Evolutionary conservation across 2,113 vertebrate species (phyloP).

Genomic region (Alosa alosa): DNA sequence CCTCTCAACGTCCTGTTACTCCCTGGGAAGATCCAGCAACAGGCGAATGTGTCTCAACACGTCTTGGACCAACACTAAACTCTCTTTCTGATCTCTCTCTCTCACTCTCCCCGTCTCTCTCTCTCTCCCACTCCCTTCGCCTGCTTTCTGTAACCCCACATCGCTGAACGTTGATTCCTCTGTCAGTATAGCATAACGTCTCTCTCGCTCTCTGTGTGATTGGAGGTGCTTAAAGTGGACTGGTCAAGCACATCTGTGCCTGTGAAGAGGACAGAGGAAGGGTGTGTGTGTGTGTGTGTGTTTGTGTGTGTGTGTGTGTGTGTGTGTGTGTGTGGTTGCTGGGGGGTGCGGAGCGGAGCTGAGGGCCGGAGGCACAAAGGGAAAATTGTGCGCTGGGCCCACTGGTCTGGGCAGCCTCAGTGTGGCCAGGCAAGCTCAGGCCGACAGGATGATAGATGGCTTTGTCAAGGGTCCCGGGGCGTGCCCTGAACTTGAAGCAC

Average conservation of each 20-base stretch:
- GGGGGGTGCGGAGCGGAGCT: conserved; percentile 54
- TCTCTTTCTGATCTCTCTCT: conserved; percentile 32
- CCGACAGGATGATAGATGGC: conserved; percentile 99
- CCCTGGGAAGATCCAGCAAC: conserved; percentile 43
- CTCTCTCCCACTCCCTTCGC: conserved; percentile 4
- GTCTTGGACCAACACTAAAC: conserved; percentile 56
- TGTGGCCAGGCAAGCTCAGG: conserved; percentile 89
- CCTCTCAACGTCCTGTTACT: conserved; percentile 44
- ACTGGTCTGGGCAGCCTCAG: conserved; percentile 70
- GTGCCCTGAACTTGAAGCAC: conserved; percentile 99
- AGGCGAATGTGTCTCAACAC: conserved; percentile 63
- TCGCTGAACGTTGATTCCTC: too few species aligned
- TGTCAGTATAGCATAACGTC: neutral
- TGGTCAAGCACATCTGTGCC: conserved; percentile 83
- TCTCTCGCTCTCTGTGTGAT: conserved; percentile 33
- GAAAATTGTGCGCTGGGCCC: conserved; percentile 84
- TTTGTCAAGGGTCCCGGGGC: conserved; percentile 99
- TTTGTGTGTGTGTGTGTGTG: neutral
- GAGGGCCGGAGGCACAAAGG: conserved; percentile 80
- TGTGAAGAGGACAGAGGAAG: conserved; percentile 77
- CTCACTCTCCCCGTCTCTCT: conserved; percentile 21
- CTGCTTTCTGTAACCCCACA: neutral
- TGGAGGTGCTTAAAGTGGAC: conserved; percentile 68
- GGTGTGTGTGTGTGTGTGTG: conserved; percentile 64
- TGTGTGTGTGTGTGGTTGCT: neutral